phyloP scores from a whole-genome alignment of 92 coral and sea anemone species.

The Phenganax stokvisi region DNA sequence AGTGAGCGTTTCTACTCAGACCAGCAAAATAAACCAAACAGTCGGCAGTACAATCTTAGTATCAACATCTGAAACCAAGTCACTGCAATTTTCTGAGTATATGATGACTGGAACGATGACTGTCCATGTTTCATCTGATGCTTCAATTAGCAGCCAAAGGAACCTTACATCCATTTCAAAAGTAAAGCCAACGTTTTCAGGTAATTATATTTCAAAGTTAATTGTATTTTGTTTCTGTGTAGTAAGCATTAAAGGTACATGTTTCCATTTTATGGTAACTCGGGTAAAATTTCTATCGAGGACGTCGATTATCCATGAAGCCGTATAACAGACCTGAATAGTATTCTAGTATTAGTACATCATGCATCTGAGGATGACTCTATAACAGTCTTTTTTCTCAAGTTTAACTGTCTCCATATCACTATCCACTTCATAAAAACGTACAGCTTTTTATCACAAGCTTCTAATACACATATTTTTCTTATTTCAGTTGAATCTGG shows the following conservation, averaged over 20 bases:
- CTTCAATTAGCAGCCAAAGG: not conserved
- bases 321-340: too few relatives aligned
- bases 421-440: not conserved
- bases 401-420: not conserved
- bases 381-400: not conserved
- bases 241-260: too few relatives aligned
- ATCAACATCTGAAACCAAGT: not conserved
- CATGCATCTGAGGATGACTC: not conserved
- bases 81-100: not conserved
- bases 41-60: not conserved
- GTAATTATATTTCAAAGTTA: not conserved
- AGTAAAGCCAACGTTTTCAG: not conserved
- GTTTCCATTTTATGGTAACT: too few relatives aligned
- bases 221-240: not conserved
- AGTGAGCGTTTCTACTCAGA: not conserved
- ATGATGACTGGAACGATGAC: not conserved
- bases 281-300: too few relatives aligned
- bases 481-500: constrained; percentile 14
- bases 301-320: too few relatives aligned
- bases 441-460: not conserved
- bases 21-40: not conserved
- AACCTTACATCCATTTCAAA: not conserved
- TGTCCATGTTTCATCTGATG: not conserved
- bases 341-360: too few relatives aligned
- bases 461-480: not conserved